Evolutionary conservation across 2,888 invertebrate genomes (phyloP).

Genomic region (Drosophila peninsularis): DNA sequence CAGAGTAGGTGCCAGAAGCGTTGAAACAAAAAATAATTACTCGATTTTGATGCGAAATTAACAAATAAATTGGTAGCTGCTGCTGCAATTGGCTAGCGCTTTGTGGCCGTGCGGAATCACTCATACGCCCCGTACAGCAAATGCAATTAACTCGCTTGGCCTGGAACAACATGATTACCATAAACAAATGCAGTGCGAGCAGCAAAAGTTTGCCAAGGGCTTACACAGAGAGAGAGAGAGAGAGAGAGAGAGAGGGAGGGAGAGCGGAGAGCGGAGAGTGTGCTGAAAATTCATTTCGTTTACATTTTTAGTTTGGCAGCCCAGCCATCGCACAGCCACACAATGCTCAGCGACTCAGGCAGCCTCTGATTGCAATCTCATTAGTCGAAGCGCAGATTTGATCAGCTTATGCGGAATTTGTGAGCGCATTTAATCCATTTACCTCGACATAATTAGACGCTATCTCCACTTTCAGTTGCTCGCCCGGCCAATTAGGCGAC

Average conservation of each 20-base stretch:
- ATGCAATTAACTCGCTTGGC: constrained; percentile 35
- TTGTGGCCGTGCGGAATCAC: constrained; percentile 18
- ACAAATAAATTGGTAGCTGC: constrained; percentile 46
- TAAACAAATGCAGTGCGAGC: constrained; percentile 16
- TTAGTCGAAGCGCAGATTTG: constrained; percentile 21
- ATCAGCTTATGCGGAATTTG: constrained; percentile 14
- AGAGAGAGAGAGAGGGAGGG: neutral
- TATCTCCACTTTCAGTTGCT: constrained; percentile 20
- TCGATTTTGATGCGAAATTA: constrained; percentile 58
- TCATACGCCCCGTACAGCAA: constrained; percentile 32
- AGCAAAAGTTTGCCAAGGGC: constrained; percentile 15
- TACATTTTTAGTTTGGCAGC: constrained; percentile 18
- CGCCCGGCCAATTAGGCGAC: constrained; percentile 27
- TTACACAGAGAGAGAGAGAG: neutral
- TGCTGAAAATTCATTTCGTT: constrained; percentile 9
- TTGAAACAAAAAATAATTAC: constrained; percentile 63
- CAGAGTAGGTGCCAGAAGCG: constrained; percentile 9
- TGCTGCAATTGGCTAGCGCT: constrained; percentile 5
- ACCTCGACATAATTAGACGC: constrained; percentile 37
- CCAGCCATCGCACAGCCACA: constrained; percentile 10
- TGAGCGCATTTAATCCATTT: constrained; percentile 61
- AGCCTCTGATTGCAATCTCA: constrained; percentile 37
- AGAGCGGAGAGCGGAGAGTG: neutral
- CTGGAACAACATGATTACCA: constrained; percentile 28
- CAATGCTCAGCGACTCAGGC: constrained; percentile 10